A percentile compares a stretch with the other conserved stretches of the same genome.
Conservation (phyloP, 1,140 invertebrate species). For the Diuraphis noxia region DNA sequence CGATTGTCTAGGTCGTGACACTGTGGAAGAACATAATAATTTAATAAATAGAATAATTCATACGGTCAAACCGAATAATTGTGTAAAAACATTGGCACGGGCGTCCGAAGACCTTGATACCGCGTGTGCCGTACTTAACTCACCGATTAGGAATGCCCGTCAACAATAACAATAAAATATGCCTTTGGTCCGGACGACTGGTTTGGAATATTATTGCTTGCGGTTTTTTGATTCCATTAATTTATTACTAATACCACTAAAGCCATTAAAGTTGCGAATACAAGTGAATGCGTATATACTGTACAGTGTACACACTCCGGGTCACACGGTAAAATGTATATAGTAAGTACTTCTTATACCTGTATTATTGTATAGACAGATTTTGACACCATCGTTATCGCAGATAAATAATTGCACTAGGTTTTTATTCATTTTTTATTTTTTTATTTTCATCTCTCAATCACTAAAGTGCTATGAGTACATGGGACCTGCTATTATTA, state of each 20-base stretch:
- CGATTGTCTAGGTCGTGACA: background rate
- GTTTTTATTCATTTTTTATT: too few relatives aligned
- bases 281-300: background rate
- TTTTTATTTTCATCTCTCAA: background rate
- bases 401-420: background rate
- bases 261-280: slow-evolving; percentile 20
- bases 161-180: background rate
- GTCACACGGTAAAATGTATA: background rate
- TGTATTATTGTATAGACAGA: background rate
- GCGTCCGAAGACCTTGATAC: background rate
- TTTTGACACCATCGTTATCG: background rate
- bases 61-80: background rate
- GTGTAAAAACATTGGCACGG: background rate
- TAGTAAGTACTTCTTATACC: background rate
- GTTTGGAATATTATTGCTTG: slow-evolving; percentile 6
- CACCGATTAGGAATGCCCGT: slow-evolving; percentile 24
- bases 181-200: slow-evolving; percentile 11
- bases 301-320: background rate
- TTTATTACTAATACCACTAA: slow-evolving; percentile 21
- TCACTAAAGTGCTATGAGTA: background rate
- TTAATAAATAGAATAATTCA: background rate
- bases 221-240: slow-evolving; percentile 26
- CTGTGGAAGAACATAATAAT: background rate
- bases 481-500: background rate
- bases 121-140: slow-evolving; percentile 21